Base-by-base conservation (phyloP, 2,113 vertebrate species). In the Salminus brasiliensis region DNA sequence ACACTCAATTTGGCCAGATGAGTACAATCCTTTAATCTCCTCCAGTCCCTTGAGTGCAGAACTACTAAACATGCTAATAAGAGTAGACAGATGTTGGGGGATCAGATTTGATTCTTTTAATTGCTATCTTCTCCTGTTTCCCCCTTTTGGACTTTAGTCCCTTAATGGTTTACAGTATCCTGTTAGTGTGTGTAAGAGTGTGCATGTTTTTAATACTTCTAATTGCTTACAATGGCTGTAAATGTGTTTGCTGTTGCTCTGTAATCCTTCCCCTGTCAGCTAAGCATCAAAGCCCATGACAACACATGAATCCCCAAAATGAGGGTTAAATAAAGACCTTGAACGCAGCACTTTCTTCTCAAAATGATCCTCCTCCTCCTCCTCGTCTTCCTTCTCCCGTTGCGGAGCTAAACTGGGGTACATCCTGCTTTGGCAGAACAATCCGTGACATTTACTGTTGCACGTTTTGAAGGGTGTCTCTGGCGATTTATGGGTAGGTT, bases 11-110 rank as follows among this genome's bases (percentile, higher is more conserved):
- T 95, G 94, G 94, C 95, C 95, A 93, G 95, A 92, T 98, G 96
- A 96, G 93, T 95, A 96, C 88, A 98, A 98, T 97, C 96, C 96
- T 95, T 98, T 99, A 96, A 98, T 98, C 97, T 95, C 94, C 94
- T 96, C 94, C 94, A 92, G 93, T 93, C 90, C 94, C 91, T 94
- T 93, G 94, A 96, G 94, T 93, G 94, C 94, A 93, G 93, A 96
- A 95, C 93, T 94, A 93, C 91, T 94, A 97, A 97, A 96, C 90
- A 89, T 93, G 93, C 94, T 98, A 97, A 98, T 97, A 95, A 91
- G 95, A 96, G 89, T 88, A 90, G 96, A 98, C 98, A 92, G 95
- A 95, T 96, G 95, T 96, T 95, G 93, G 90, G 91, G 93, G 93
- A 94, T 95, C 94, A 94, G 92, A 94, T 94, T 95, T 97, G 94